Conservation (phyloP, 2,888 invertebrate genomes). For the Drosophila cyrtoloma region DNA sequence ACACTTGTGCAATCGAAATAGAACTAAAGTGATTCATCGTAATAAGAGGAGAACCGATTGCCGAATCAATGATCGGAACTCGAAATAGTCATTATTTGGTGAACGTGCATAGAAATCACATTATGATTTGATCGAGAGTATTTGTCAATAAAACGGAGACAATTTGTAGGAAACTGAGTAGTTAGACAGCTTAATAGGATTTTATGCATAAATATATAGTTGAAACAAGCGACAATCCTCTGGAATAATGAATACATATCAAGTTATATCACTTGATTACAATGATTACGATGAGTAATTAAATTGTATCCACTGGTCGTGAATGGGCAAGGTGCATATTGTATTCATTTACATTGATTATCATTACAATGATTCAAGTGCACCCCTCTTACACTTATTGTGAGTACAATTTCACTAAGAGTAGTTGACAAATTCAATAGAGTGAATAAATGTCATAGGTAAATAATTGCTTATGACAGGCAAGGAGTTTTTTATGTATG, state of each 20-base stretch:
- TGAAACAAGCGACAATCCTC: neutral
- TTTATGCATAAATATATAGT: neutral
- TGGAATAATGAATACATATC: neutral
- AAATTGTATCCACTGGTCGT: constrained; percentile 35
- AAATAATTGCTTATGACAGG: neutral
- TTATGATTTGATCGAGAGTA: neutral
- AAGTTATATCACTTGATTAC: neutral
- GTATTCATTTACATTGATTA: constrained; percentile 39
- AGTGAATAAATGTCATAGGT: constrained; percentile 36
- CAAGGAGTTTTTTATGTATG: neutral
- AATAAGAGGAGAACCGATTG: neutral
- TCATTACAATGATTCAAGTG: constrained; percentile 20
- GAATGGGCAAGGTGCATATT: constrained; percentile 10
- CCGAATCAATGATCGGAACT: neutral
- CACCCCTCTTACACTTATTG: constrained; percentile 3
- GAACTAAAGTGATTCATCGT: neutral
- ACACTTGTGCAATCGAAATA: neutral
- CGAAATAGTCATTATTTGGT: neutral
- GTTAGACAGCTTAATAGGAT: neutral
- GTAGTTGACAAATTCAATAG: constrained; percentile 18
- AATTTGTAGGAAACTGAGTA: neutral
- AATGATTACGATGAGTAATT: constrained; percentile 5
- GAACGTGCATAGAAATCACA: neutral
- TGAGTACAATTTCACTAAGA: constrained; percentile 10
- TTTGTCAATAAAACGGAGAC: neutral